These are phyloP conservation scores for Chouioia cunea DNA, from an alignment of 2,888 invertebrate genomes.

Conservation along the genomic window DNA sequence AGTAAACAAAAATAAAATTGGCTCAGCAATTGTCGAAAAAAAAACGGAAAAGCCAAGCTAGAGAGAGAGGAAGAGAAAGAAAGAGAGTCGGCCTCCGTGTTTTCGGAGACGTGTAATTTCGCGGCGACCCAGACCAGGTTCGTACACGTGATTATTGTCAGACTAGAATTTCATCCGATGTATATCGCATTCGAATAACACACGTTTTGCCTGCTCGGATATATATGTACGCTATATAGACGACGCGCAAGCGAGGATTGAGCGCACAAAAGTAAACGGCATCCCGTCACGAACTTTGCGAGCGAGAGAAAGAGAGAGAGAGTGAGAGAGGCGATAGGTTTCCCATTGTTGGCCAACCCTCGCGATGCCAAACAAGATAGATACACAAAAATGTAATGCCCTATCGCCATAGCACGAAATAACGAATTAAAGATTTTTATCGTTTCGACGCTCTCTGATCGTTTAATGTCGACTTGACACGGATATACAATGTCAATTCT, in stretches of 20 bases:
- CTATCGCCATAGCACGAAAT: constrained; percentile 23
- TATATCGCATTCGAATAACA: constrained; percentile 30
- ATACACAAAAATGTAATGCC: constrained; percentile 16
- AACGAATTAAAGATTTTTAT: constrained; percentile 41
- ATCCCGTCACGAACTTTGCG: constrained; percentile 24
- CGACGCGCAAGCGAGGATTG: constrained; percentile 11
- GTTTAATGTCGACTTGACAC: too few species aligned
- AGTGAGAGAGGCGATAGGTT: constrained; percentile 15
- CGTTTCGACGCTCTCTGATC: background rate
- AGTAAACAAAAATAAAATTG: constrained; percentile 7
- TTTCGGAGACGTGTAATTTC: constrained; percentile 16
- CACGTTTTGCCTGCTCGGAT: constrained; percentile 11
- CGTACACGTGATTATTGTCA: constrained; percentile 28
- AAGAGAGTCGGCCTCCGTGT: background rate
- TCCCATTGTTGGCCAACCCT: constrained; percentile 5
- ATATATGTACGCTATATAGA: constrained; percentile 9
- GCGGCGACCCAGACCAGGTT: background rate
- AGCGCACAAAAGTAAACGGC: constrained; percentile 27
- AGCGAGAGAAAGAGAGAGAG: too few species aligned
- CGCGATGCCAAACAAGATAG: constrained; percentile 16
- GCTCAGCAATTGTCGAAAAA: constrained; percentile 4
- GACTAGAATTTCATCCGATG: constrained; percentile 36
- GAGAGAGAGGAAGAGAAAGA: background rate
- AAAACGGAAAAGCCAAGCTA: too few species aligned
- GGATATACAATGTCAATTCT: too few species aligned